Percentiles rank a stretch among this genome's conserved stretches.
Evolutionary conservation across 2,113 vertebrate genomes (phyloP).

Genomic region (Podarcis cretensis): DNA sequence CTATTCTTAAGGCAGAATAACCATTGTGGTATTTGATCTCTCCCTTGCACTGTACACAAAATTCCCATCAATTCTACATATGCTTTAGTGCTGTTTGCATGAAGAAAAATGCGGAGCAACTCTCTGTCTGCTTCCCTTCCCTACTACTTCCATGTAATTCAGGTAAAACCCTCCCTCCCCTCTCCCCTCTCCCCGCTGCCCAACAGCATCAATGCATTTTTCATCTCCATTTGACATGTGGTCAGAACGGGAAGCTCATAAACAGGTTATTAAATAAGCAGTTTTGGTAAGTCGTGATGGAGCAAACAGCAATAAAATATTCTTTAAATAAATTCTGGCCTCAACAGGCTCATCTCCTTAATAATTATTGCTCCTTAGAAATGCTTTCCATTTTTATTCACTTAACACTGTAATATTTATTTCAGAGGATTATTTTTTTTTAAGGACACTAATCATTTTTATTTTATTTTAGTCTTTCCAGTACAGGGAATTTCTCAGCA

Average conservation of each 20-base stretch:
- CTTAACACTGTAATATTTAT: slow-evolving; percentile 16
- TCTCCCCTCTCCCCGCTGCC: too few relatives aligned
- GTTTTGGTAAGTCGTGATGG: slow-evolving; percentile 38
- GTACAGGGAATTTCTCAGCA: slow-evolving; percentile 1
- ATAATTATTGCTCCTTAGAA: slow-evolving; percentile 20
- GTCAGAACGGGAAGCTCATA: slow-evolving; percentile 36
- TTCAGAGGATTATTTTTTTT: neutral
- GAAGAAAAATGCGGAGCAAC: neutral
- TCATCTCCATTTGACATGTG: slow-evolving; percentile 28
- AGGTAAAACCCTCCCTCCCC: neutral
- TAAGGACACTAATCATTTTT: slow-evolving; percentile 15
- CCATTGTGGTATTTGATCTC: neutral
- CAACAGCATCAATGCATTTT: slow-evolving; percentile 20
- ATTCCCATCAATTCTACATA: neutral
- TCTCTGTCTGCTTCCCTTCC: too few relatives aligned
- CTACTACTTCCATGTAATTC: neutral
- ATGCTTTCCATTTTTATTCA: slow-evolving; percentile 31
- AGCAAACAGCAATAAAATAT: neutral
- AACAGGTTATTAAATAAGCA: slow-evolving; percentile 60
- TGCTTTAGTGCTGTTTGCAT: neutral
- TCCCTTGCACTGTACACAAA: neutral
- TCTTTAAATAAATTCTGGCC: slow-evolving; percentile 28
- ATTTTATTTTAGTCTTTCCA: slow-evolving; percentile 19
- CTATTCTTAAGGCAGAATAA: neutral
- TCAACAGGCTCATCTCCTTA: slow-evolving; percentile 23